A percentile compares a stretch with the other conserved stretches of the same genome.
Evolutionary conservation across 2,797 vertebrate genomes (phyloP).

Genomic region (Peromyscus aztecus): DNA sequence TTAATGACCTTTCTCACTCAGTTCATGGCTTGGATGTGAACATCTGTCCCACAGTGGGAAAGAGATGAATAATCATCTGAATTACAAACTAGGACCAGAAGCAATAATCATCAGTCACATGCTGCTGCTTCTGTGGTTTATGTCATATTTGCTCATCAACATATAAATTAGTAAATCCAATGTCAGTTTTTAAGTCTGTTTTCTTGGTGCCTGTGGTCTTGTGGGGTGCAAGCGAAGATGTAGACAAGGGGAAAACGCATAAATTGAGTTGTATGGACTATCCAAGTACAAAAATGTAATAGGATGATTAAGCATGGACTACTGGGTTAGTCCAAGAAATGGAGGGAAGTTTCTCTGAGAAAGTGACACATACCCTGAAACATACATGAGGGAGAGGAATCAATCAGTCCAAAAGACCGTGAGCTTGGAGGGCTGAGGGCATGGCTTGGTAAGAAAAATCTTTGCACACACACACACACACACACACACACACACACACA

Average conservation of each 20-base stretch:
- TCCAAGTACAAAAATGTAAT: background rate
- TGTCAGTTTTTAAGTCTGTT: slow-evolving; percentile 14
- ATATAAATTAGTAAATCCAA: slow-evolving; percentile 16
- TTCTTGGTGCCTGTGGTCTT: background rate
- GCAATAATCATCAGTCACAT: slow-evolving; percentile 1
- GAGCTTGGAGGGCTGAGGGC: background rate
- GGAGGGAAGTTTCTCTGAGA: background rate
- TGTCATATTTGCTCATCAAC: slow-evolving; percentile 51
- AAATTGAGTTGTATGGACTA: background rate
- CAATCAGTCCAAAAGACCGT: background rate
- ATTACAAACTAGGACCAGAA: slow-evolving; percentile 59
- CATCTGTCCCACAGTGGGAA: slow-evolving; percentile 65
- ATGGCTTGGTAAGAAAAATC: background rate
- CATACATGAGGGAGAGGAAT: background rate
- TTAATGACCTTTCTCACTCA: slow-evolving; percentile 68
- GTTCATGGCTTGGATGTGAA: slow-evolving; percentile 59
- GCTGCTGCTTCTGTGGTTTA: background rate
- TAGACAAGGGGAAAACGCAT: background rate
- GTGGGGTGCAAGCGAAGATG: background rate
- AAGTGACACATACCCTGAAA: background rate
- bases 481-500: background rate
- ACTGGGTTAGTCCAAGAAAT: background rate
- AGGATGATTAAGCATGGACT: background rate
- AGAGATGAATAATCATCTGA: slow-evolving; percentile 58
- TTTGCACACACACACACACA: background rate